Conservation (phyloP, 2,113 vertebrate species). For the Anthoscopus minutus region DNA sequence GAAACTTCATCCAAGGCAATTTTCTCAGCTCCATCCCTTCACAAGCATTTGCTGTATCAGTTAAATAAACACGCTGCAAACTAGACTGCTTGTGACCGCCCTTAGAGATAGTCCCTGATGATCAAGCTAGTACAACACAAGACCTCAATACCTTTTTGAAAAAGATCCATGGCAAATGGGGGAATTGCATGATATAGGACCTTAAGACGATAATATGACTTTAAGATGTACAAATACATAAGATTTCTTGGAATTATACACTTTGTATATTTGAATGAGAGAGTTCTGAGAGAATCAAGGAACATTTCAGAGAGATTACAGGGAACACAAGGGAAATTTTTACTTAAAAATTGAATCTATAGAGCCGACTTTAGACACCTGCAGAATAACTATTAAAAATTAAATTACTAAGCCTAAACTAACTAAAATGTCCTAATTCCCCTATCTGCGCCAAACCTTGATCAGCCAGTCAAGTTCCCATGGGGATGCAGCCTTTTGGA, state of each 20-base stretch:
- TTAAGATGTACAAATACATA: constrained; percentile 67
- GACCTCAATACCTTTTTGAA: constrained; percentile 36
- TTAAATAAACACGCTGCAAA: constrained; percentile 50
- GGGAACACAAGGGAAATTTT: constrained; percentile 69
- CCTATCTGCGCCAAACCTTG: constrained; percentile 30
- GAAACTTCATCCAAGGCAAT: constrained; percentile 33
- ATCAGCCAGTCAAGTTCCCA: constrained; percentile 12
- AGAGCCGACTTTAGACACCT: constrained; percentile 68
- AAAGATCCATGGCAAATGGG: constrained; percentile 34
- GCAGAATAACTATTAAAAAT: constrained; percentile 69
- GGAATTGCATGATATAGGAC: constrained; percentile 25
- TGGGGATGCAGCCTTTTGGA: not conserved
- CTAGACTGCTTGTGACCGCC: constrained; percentile 24
- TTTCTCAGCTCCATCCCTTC: not conserved
- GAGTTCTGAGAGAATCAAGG: constrained; percentile 66
- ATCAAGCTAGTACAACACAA: constrained; percentile 11
- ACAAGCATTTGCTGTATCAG: constrained; percentile 22
- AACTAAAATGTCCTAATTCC: constrained; percentile 64
- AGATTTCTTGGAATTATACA: constrained; percentile 70
- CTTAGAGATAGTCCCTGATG: constrained; percentile 31
- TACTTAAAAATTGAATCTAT: constrained; percentile 62
- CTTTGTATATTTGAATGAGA: constrained; percentile 66
- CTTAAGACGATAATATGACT: constrained; percentile 60
- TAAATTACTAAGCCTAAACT: constrained; percentile 69
- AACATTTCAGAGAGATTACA: constrained; percentile 73